Evolutionary conservation across 2,797 vertebrate species (phyloP).

Genomic region (Brotula barbata): DNA sequence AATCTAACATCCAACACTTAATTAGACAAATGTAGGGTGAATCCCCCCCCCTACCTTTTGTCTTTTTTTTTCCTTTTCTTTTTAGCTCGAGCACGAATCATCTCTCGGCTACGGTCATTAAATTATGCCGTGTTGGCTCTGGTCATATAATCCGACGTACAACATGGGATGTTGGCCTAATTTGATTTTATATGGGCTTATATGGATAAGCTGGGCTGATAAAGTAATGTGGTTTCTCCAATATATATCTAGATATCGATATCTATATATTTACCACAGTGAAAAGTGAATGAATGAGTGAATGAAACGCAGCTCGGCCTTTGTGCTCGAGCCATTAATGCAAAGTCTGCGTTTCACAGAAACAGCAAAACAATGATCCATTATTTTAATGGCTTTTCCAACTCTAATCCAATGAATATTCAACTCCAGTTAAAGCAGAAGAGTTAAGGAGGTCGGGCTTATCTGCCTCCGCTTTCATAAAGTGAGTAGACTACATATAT

Average conservation of each 20-base stretch:
- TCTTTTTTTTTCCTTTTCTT: background rate
- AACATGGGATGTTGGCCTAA: background rate
- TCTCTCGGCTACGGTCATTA: slow-evolving; percentile 11
- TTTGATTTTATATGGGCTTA: slow-evolving; percentile 33
- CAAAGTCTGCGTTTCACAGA: slow-evolving; percentile 33
- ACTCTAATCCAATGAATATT: slow-evolving; percentile 23
- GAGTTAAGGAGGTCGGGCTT: slow-evolving; percentile 5
- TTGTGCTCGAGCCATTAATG: slow-evolving; percentile 35
- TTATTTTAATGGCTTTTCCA: slow-evolving; percentile 24
- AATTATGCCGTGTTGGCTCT: slow-evolving; percentile 18
- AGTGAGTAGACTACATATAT: background rate
- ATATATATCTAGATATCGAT: too few species aligned
- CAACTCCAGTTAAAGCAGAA: slow-evolving; percentile 8
- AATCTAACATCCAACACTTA: slow-evolving; percentile 27
- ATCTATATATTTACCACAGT: slow-evolving; percentile 18
- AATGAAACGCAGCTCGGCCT: slow-evolving; percentile 34
- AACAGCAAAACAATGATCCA: slow-evolving; percentile 24
- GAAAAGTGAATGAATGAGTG: slow-evolving; percentile 46
- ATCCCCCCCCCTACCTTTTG: background rate
- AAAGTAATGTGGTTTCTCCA: slow-evolving; percentile 39
- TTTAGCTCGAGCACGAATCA: slow-evolving; percentile 31
- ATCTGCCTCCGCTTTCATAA: slow-evolving; percentile 5
- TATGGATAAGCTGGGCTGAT: slow-evolving; percentile 24
- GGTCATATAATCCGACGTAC: slow-evolving; percentile 12
- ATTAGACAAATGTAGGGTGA: slow-evolving; percentile 17